Evolutionary conservation across 2,888 invertebrate genomes (phyloP), one percentile per base, ranked within the genome.

Genomic region (Lysandra coridon): DNA sequence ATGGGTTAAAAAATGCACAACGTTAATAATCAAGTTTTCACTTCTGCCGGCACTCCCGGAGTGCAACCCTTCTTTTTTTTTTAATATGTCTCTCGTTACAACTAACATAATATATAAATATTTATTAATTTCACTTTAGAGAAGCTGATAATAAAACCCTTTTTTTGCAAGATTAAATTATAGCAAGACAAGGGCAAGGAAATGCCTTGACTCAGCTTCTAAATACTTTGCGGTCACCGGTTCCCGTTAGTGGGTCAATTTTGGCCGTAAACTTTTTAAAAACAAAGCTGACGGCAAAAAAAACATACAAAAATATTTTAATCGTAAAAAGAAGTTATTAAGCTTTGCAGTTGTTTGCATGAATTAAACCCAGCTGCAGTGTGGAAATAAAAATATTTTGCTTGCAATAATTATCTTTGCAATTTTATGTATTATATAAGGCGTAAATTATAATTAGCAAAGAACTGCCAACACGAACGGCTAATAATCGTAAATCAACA

Each of bases 361-460:
- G 69, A 37, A 69, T 33, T 69, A 33, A 69, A 30, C 30, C 69
- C 69, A 37, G 69, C 69, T 37, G 69, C 33, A 69, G 69, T 69
- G 17, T 69, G 33, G 69, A 69, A 76, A 44, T 33, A 76, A 76
- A 33, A 57, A 76, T 76, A 5, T 49, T 75, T 76, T 76, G 30
- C 75, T 49, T 75, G 75, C 49, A 49, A 75, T 75, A 49, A 75
- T 75, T 44, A 30, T 49, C 53, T 44, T 49, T 4, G 33, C 57
- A 53, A 76, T 49, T 57, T 57, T 76, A 76, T 53, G n/a, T 30
- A 57, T 33, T 76, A 17, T 49, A 44, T 75, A 30, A n/a, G 33
- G 12, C 57, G 33, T 76, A 76, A 76, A 76, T 76, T 57, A 76
- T 33, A 76, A 76, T 76, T 76, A 76, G 76, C 76, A 57, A 33